Evolutionary conservation across 2,797 vertebrate species (phyloP).

Genomic region (Thaleichthys pacificus): DNA sequence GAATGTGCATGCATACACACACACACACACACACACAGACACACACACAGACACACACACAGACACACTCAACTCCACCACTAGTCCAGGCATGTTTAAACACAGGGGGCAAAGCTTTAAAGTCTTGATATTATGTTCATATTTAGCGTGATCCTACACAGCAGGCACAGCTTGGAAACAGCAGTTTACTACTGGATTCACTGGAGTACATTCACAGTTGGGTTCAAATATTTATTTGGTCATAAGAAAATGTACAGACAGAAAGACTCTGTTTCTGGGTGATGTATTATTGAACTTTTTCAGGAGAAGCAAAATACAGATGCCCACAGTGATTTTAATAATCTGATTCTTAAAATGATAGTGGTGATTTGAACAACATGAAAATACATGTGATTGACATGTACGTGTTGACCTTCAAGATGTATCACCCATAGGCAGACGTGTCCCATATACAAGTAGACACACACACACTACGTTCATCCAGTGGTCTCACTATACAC

Average conservation of each 20-base stretch:
- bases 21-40: conserved; percentile 31
- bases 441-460: not conserved
- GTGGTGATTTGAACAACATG: too few relatives aligned
- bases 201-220: not conserved
- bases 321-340: too few relatives aligned
- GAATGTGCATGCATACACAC: conserved; percentile 32
- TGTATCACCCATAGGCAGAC: not conserved
- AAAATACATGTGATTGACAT: too few relatives aligned
- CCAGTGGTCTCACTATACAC: not conserved
- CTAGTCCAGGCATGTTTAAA: conserved; percentile 70
- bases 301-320: not conserved
- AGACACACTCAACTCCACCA: conserved; percentile 39
- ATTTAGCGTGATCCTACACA: not conserved
- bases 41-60: conserved; percentile 14
- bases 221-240: not conserved
- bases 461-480: not conserved
- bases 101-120: conserved; percentile 41
- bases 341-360: too few relatives aligned
- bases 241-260: not conserved
- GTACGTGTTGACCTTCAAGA: not conserved
- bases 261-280: not conserved
- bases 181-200: not conserved
- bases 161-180: not conserved
- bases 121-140: not conserved
- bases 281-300: not conserved